Evolutionary conservation across 1,140 invertebrate species (phyloP).

Genomic region (Apis dorsata): DNA sequence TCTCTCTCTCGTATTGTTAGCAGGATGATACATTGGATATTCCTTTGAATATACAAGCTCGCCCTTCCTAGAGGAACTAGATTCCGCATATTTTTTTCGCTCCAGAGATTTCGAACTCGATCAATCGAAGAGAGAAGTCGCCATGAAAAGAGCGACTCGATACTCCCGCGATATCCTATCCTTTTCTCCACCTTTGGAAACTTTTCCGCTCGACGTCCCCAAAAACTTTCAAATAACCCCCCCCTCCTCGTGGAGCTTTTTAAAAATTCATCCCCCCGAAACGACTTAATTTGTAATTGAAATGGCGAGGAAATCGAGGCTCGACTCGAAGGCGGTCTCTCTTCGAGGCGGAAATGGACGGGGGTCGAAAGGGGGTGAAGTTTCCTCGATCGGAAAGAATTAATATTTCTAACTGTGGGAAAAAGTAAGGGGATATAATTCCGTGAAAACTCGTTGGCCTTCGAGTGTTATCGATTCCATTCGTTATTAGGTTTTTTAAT

Average conservation of each 20-base stretch:
- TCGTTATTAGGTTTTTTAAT: constrained; percentile 48
- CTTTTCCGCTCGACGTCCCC: constrained; percentile 65
- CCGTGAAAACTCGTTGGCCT: neutral
- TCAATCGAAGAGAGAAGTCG: too few relatives aligned
- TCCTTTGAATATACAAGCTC: constrained; percentile 36
- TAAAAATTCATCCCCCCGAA: constrained; percentile 64
- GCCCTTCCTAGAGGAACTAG: too few relatives aligned
- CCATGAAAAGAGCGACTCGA: too few relatives aligned
- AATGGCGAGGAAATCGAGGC: constrained; percentile 53
- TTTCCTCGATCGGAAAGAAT: constrained; percentile 17
- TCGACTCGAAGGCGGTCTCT: neutral
- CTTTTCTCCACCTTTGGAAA: constrained; percentile 68
- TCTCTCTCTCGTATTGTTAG: constrained; percentile 55
- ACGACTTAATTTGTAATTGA: constrained; percentile 66
- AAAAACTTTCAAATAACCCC: constrained; percentile 67
- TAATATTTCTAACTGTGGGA: constrained; percentile 52
- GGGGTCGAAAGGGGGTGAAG: neutral
- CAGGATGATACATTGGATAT: constrained; percentile 63
- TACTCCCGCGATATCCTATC: too few relatives aligned
- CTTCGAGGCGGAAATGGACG: constrained; percentile 30
- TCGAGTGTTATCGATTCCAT: constrained; percentile 39
- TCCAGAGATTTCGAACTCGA: neutral
- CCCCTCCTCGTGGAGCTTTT: constrained; percentile 59
- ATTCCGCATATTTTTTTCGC: neutral
- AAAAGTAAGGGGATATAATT: neutral